phyloP scores from a whole-genome alignment of 2,888 invertebrate genomes.

The Caenorhabditis plicata region DNA sequence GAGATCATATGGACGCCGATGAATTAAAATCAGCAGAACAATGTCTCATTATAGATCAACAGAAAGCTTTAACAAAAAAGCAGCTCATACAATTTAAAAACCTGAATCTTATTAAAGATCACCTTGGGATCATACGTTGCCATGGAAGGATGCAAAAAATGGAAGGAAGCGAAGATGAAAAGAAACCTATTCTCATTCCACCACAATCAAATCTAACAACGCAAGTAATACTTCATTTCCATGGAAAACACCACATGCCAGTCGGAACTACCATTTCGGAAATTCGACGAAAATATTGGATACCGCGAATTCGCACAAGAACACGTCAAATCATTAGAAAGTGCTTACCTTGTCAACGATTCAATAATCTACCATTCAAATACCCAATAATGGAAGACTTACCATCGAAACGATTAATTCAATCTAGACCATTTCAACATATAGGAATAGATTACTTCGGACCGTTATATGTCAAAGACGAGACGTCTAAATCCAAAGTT shows the following conservation, averaged over 20 bases:
- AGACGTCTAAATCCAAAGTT: constrained; percentile 1
- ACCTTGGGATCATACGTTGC: neutral
- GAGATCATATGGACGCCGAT: no score
- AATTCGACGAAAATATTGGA: constrained; percentile 13
- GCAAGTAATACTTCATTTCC: neutral
- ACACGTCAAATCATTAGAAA: neutral
- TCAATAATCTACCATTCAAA: constrained; percentile 9
- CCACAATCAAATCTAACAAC: neutral
- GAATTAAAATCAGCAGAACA: no score
- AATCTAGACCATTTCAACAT: constrained; percentile 20
- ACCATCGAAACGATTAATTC: constrained; percentile 11
- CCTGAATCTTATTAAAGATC: no score
- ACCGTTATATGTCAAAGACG: constrained; percentile 11
- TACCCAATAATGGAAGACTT: constrained; percentile 13
- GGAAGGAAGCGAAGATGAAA: neutral
- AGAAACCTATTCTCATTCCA: neutral
- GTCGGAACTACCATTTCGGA: neutral
- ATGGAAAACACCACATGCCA: neutral
- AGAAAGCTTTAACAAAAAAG: no score
- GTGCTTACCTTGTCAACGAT: constrained; percentile 7
- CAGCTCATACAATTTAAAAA: no score
- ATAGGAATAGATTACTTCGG: constrained; percentile 40
- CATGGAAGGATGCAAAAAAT: neutral
- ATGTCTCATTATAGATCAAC: no score
- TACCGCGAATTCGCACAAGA: constrained; percentile 1